Evolutionary conservation across 2,888 invertebrate genomes (phyloP), one percentile per base, ranked within the genome.

Genomic region (Spicauda simplicius): DNA sequence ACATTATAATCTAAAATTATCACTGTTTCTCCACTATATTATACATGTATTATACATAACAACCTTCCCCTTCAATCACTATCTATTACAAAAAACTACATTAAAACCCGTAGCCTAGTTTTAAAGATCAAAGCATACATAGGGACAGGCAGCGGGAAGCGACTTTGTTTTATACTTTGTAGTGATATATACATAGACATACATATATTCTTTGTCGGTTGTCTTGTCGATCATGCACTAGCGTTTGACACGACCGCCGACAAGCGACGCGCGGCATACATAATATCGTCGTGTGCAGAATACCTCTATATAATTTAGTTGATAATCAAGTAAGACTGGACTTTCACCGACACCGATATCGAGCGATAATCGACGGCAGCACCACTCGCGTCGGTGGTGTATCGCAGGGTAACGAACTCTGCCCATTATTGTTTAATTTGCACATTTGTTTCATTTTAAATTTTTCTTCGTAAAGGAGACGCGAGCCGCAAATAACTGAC

Each of bases 401-500:
- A 68, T 77, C 80, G 66, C 82, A 82, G 87, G 84, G 83, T 83
- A 85, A 82, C 83, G 87, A 87, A 82, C 87, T 83, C 80, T 77
- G 73, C 67, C 80, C 79, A 70, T 64, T 73, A 74, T 73, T 80
- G 61, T 77, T 79, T 78, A 71, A 72, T 69, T 63, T 54, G 12
- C 25, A 25, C 25, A 25, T 25, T 53, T 6, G 33, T 33, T 33
- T 33, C 33, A 33, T 33, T 6, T 33, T 4, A 10, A 8, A 33
- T 3, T 33, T 33, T 30, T 5, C 30, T 30, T 30, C 7, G 30
- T 30, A 30, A 30, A 30, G 30, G 7, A 30, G 30, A 5, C 7
- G 3, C 3, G 4, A 5, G 3, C 3, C 30, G 30, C 30, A 30
- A 37, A 37, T 11, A 37, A 37, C 37, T 8, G 37, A 37, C 37